A percentile compares a stretch with the other conserved stretches of the same genome.
phyloP scores from a whole-genome alignment of 1,140 invertebrate genomes.

The Drosophila chauvacae region DNA sequence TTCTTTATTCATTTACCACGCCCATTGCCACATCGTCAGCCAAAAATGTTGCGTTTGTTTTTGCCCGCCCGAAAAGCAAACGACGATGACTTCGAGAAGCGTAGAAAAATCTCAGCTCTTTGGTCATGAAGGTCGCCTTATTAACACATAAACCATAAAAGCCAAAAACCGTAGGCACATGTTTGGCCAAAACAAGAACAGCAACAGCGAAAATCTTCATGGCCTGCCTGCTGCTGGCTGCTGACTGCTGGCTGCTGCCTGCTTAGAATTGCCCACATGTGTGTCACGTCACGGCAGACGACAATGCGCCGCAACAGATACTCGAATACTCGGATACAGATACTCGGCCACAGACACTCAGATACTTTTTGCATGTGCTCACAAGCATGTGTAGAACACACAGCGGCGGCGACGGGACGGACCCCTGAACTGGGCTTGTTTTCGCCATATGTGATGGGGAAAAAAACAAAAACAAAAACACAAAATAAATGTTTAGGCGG shows the following conservation, averaged over 20 bases:
- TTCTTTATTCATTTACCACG: slow-evolving; percentile 49
- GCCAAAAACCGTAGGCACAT: slow-evolving; percentile 77
- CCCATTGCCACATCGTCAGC: slow-evolving; percentile 36
- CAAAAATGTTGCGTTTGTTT: slow-evolving; percentile 24
- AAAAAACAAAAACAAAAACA: slow-evolving; percentile 14
- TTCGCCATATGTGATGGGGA: slow-evolving; percentile 72
- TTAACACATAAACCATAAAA: slow-evolving; percentile 83
- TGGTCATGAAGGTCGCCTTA: slow-evolving; percentile 73
- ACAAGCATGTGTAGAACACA: slow-evolving; percentile 58
- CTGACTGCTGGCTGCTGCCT: slow-evolving; percentile 23
- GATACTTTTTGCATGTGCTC: slow-evolving; percentile 69
- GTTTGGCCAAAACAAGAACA: slow-evolving; percentile 68
- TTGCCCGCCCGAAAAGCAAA: slow-evolving; percentile 13
- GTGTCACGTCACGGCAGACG: slow-evolving; percentile 80
- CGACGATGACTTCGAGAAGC: slow-evolving; percentile 26
- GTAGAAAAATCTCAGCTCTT: slow-evolving; percentile 62
- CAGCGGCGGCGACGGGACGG: slow-evolving; percentile 14
- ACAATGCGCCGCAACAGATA: slow-evolving; percentile 61
- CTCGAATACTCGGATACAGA: slow-evolving; percentile 23
- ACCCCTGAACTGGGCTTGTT: slow-evolving; percentile 72
- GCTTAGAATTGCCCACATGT: slow-evolving; percentile 81
- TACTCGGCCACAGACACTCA: slow-evolving; percentile 28
- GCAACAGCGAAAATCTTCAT: slow-evolving; percentile 38
- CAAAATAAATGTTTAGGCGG: slow-evolving; percentile 75
- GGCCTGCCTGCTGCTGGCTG: slow-evolving; percentile 46